Evolutionary conservation across 2,797 vertebrate species (phyloP).

Genomic region (Erpetoichthys calabaricus): DNA sequence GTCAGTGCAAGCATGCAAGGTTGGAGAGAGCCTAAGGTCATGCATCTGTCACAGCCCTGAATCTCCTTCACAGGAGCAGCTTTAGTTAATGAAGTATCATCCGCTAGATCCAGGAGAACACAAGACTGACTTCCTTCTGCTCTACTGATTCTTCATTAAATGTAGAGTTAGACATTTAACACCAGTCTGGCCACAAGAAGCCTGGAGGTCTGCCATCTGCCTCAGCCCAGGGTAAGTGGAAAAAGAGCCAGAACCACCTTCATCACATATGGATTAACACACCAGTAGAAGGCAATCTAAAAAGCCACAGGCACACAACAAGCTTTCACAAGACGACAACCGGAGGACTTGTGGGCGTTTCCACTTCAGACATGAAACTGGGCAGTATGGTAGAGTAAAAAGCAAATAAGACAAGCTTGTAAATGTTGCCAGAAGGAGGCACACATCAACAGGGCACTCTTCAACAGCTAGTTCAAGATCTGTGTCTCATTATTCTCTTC

Average conservation of each 20-base stretch:
- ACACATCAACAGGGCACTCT: too few relatives aligned
- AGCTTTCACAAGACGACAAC: conserved; percentile 37
- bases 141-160: conserved; percentile 82
- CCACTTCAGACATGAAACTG: too few relatives aligned
- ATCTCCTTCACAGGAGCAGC: too few relatives aligned
- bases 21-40: too few relatives aligned
- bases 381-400: too few relatives aligned
- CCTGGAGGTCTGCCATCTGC: conserved; percentile 97
- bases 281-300: conserved; percentile 43
- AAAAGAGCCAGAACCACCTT: conserved; percentile 77
- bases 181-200: conserved; percentile 73
- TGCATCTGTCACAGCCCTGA: too few relatives aligned
- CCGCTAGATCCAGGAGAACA: conserved; percentile 30
- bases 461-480: too few relatives aligned
- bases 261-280: conserved; percentile 90
- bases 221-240: conserved; percentile 65
- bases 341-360: conserved; percentile 9
- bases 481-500: too few relatives aligned
- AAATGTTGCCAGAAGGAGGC: too few relatives aligned
- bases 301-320: conserved; percentile 50
- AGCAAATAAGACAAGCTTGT: too few relatives aligned
- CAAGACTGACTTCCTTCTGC: conserved; percentile 88
- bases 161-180: conserved; percentile 77
- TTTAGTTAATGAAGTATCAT: too few relatives aligned
- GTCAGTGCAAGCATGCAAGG: too few relatives aligned